A percentile compares a stretch with the other conserved stretches of the same genome.
Evolutionary conservation across 2,888 invertebrate genomes (phyloP).

Genomic region (Antitype chi): DNA sequence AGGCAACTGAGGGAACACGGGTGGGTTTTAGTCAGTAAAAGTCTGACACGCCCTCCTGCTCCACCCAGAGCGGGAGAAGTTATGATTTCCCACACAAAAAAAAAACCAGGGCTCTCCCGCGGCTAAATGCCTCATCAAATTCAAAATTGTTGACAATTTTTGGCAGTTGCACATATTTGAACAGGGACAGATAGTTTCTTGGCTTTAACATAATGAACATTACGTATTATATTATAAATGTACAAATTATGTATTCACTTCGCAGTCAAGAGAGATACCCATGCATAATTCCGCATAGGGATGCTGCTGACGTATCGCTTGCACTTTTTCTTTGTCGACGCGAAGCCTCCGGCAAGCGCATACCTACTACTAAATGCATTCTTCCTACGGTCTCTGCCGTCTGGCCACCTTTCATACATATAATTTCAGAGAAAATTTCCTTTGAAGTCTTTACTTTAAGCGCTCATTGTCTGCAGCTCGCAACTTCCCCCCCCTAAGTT

Average conservation of each 20-base stretch:
- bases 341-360: constrained; percentile 62
- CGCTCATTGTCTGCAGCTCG: constrained; percentile 69
- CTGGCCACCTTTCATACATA: constrained; percentile 79
- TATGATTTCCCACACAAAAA: too few species aligned
- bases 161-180: not conserved
- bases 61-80: too few species aligned
- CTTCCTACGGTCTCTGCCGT: constrained; percentile 72
- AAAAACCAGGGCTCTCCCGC: too few species aligned
- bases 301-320: constrained; percentile 71
- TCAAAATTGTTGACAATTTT: not conserved
- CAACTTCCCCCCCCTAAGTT: constrained; percentile 49
- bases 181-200: not conserved
- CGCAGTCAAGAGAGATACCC: constrained; percentile 53
- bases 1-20: too few species aligned
- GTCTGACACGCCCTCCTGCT: too few species aligned
- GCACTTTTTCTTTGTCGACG: constrained; percentile 76
- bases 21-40: too few species aligned
- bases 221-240: too few species aligned
- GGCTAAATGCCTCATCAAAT: too few species aligned
- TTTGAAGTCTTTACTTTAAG: constrained; percentile 69
- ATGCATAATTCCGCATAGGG: constrained; percentile 68
- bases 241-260: too few species aligned
- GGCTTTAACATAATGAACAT: too few species aligned
- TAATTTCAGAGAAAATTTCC: constrained; percentile 77
- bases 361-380: constrained; percentile 72